A percentile compares a stretch with the other conserved stretches of the same genome.
phyloP scores from a whole-genome alignment of 1,140 invertebrate genomes.

The Trichonephila inaurata region DNA sequence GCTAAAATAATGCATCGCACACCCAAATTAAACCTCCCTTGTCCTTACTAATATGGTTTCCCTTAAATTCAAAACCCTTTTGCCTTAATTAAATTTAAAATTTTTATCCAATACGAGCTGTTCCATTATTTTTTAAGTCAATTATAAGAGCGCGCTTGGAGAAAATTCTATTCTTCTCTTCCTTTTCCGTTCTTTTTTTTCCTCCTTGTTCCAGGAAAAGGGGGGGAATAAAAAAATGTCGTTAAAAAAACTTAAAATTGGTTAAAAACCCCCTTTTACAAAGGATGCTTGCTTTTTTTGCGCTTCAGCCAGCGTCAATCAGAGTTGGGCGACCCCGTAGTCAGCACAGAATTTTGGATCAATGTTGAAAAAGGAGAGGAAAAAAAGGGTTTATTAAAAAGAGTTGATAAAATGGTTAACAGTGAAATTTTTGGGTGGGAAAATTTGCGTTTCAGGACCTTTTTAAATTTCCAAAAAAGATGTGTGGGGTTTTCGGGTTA shows the following conservation, averaged over 20 bases:
- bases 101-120: slow-evolving; percentile 71
- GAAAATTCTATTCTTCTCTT: slow-evolving; percentile 45
- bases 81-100: slow-evolving; percentile 70
- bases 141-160: slow-evolving; percentile 31
- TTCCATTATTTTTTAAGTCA: slow-evolving; percentile 69
- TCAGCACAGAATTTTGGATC: not conserved
- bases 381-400: not conserved
- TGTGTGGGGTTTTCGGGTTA: no score
- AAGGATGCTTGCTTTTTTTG: slow-evolving; percentile 5
- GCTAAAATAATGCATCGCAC: not conserved
- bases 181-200: slow-evolving; percentile 14
- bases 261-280: slow-evolving; percentile 39
- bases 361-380: not conserved
- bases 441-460: not conserved
- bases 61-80: slow-evolving; percentile 67
- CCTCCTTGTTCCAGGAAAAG: not conserved
- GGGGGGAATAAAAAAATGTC: not conserved
- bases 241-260: slow-evolving; percentile 26
- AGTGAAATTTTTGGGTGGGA: not conserved
- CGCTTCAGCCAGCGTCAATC: not conserved
- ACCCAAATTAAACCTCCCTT: slow-evolving; percentile 30
- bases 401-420: slow-evolving; percentile 7
- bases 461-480: no score
- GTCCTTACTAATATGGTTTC: slow-evolving; percentile 36
- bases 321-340: not conserved